Conservation (phyloP, 1,140 invertebrate species). For the Phymastichus coffea region DNA sequence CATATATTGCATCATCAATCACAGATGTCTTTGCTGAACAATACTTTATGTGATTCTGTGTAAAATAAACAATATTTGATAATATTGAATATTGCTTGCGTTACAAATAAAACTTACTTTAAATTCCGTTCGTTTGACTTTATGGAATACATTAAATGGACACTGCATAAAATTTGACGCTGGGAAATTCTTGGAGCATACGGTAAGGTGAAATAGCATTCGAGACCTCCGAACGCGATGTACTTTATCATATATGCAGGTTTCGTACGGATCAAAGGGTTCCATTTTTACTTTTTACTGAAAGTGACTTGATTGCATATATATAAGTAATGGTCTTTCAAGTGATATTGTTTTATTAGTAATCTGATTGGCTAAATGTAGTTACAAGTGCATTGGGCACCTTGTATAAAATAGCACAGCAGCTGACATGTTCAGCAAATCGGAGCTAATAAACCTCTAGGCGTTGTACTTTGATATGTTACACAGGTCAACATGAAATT, state of each 20-base stretch:
- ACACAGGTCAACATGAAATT: too few species aligned
- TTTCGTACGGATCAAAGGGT: constrained; percentile 8
- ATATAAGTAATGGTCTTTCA: too few species aligned
- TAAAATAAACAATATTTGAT: neutral
- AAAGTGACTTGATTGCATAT: too few species aligned
- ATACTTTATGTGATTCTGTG: constrained; percentile 8
- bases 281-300: neutral
- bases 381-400: too few species aligned
- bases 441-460: too few species aligned
- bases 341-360: too few species aligned
- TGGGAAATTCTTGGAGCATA: constrained; percentile 10
- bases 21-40: constrained; percentile 1
- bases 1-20: neutral
- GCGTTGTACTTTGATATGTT: too few species aligned
- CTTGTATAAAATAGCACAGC: too few species aligned
- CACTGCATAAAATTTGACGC: neutral
- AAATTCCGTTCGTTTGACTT: neutral
- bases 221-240: constrained; percentile 5
- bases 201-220: constrained; percentile 3
- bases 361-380: too few species aligned
- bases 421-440: too few species aligned
- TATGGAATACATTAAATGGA: constrained; percentile 12
- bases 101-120: constrained; percentile 6
- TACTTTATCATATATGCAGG: constrained; percentile 4
- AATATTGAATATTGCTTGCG: neutral